Evolutionary conservation across 2,888 invertebrate genomes (phyloP).

Genomic region (Labia minor): DNA sequence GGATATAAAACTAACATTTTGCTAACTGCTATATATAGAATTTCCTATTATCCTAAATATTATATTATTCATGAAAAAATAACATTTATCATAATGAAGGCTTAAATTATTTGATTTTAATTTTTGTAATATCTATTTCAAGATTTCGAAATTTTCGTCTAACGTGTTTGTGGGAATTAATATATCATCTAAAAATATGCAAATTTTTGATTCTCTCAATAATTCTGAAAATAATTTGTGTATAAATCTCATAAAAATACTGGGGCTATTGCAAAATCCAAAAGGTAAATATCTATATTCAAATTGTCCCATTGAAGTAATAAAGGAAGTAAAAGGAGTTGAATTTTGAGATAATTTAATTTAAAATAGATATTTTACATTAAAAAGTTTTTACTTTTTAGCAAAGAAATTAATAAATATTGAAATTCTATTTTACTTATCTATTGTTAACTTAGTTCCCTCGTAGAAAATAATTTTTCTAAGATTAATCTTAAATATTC

Average conservation of each 20-base stretch:
- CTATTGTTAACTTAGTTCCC: too few relatives aligned
- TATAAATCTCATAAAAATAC: not conserved
- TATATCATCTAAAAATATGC: too few relatives aligned
- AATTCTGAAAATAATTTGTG: not conserved
- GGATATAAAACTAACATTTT: too few relatives aligned
- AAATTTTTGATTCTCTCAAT: not conserved
- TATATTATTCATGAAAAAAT: not conserved
- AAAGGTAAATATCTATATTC: not conserved
- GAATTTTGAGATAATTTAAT: not conserved
- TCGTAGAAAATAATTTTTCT: too few relatives aligned
- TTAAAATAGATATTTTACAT: too few relatives aligned
- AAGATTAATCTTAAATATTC: too few relatives aligned
- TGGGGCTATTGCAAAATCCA: not conserved
- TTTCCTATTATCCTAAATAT: too few relatives aligned
- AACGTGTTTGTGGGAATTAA: not conserved
- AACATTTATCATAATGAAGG: not conserved
- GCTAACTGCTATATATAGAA: too few relatives aligned
- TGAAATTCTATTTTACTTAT: too few relatives aligned
- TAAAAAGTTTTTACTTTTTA: too few relatives aligned
- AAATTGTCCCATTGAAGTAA: conserved; percentile 13
- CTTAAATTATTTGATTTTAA: not conserved
- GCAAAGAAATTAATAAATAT: too few relatives aligned
- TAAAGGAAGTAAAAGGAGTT: not conserved
- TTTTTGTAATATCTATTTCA: not conserved
- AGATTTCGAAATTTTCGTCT: not conserved